phyloP scores from a whole-genome alignment of 2,113 vertebrate genomes.

The Bubo blakistoni region DNA sequence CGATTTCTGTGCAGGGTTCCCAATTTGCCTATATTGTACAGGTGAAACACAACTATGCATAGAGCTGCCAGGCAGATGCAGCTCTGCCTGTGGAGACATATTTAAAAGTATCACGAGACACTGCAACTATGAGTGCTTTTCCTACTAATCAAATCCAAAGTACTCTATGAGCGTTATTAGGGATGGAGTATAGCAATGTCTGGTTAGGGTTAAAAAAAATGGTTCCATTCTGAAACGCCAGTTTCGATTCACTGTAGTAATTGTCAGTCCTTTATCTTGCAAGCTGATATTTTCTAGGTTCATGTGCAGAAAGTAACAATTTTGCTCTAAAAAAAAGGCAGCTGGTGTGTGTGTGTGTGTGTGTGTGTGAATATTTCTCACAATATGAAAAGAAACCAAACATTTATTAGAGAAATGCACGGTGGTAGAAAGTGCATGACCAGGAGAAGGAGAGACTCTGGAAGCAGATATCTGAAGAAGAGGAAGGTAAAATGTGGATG shows the following conservation, averaged over 20 bases:
- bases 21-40: not conserved
- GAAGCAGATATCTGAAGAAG: not conserved
- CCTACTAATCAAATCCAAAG: not conserved
- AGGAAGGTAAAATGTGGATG: not conserved
- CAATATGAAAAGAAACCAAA: not conserved
- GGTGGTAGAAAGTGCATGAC: not conserved
- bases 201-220: not conserved
- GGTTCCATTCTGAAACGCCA: not conserved
- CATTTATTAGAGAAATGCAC: not conserved
- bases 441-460: not conserved
- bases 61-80: not conserved
- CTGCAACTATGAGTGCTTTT: not conserved
- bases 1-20: not conserved
- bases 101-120: not conserved
- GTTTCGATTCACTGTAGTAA: not conserved
- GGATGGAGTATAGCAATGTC: not conserved
- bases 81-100: not conserved
- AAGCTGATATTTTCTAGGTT: not conserved
- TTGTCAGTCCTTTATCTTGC: not conserved
- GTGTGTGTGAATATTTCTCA: not conserved
- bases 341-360: accelerated
- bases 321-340: not conserved
- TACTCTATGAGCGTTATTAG: not conserved
- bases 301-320: not conserved
- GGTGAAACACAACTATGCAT: not conserved